Evolutionary conservation across 2,888 invertebrate species (phyloP).

Genomic region (Hyalella azteca): DNA sequence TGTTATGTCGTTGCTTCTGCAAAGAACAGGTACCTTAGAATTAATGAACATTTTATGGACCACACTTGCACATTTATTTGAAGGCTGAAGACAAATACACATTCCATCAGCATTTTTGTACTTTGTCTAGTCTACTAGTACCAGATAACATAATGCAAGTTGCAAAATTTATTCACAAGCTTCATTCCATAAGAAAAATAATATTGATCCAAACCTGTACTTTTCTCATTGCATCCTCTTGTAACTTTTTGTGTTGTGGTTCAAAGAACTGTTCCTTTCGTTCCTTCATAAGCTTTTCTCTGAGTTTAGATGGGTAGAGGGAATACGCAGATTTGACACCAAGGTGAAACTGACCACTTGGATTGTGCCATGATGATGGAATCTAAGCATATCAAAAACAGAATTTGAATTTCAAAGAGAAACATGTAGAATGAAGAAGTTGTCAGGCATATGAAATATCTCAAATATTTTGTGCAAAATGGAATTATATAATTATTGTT

Average conservation of each 20-base stretch:
- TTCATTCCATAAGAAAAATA: no score
- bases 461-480: no score
- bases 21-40: no score
- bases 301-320: constrained; percentile 82
- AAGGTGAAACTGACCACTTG: constrained; percentile 81
- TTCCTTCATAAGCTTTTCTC: constrained; percentile 80
- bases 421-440: constrained; percentile 31
- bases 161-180: no score
- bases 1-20: not conserved
- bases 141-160: no score
- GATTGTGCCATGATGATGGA: constrained; percentile 82
- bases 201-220: constrained; percentile 66
- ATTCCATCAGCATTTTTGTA: no score
- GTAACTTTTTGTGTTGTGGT: constrained; percentile 76
- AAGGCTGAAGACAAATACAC: no score
- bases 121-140: no score
- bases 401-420: constrained; percentile 26
- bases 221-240: constrained; percentile 78
- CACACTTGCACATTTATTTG: no score
- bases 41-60: no score
- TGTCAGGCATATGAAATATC: no score
- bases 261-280: constrained; percentile 86
- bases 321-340: constrained; percentile 86
- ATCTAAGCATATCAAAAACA: constrained; percentile 68
- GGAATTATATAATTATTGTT: no score